phyloP scores from a whole-genome alignment of 2,113 vertebrate genomes.

The Egretta garzetta region DNA sequence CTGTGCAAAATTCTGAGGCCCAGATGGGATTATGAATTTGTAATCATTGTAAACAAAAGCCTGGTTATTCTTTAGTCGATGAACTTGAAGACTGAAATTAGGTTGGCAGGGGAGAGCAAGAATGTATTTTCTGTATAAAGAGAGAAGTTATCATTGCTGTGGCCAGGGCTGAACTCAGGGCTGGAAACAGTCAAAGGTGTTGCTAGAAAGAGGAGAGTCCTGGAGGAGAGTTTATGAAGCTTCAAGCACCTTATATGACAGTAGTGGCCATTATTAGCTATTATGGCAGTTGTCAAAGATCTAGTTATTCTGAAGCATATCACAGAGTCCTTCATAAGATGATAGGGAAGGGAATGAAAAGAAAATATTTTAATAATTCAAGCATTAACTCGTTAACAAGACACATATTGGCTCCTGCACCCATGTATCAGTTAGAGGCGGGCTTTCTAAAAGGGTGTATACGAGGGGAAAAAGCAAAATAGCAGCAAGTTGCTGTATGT shows the following conservation, averaged over 20 bases:
- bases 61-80: background rate
- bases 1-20: background rate
- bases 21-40: background rate
- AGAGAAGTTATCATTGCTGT: background rate
- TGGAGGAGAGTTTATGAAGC: background rate
- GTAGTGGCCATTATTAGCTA: background rate
- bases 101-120: background rate
- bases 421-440: background rate
- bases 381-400: background rate
- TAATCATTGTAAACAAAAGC: background rate
- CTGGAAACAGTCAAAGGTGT: background rate
- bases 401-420: background rate
- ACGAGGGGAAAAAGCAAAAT: background rate
- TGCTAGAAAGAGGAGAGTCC: background rate
- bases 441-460: background rate
- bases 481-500: background rate
- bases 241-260: background rate
- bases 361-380: background rate
- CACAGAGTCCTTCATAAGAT: background rate
- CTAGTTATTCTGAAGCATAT: background rate
- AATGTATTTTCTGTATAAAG: background rate
- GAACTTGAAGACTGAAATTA: background rate
- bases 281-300: background rate
- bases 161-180: background rate
- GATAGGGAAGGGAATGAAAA: background rate